These are phyloP conservation scores for Mystacides longicornis DNA, from an alignment of 2,888 invertebrate genomes.

Conservation along the genomic window DNA sequence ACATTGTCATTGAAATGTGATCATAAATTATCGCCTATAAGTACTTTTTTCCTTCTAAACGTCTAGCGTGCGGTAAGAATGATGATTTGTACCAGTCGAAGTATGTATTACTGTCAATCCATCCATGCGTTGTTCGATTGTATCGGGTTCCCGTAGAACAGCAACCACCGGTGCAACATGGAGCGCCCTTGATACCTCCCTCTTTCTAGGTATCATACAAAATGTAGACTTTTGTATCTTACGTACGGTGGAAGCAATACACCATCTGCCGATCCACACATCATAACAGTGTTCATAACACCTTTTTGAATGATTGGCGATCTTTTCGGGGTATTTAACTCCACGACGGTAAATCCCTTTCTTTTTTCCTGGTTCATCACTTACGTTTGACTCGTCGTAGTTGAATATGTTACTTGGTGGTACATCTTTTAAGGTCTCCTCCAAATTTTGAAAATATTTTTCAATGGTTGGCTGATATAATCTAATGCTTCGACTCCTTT, in stretches of 20 bases:
- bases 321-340: slow-evolving; percentile 1
- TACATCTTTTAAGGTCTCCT: neutral
- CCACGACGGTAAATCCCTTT: neutral
- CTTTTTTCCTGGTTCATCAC: neutral
- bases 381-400: neutral
- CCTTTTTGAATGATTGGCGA: neutral
- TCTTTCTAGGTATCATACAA: slow-evolving; percentile 2
- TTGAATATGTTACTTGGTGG: slow-evolving; percentile 1
- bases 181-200: slow-evolving; percentile 5
- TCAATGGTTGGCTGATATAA: neutral
- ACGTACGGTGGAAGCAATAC: slow-evolving; percentile 4
- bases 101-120: slow-evolving; percentile 4
- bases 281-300: neutral
- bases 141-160: slow-evolving; percentile 5
- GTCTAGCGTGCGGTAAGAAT: slow-evolving; percentile 3
- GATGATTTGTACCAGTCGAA: slow-evolving; percentile 4
- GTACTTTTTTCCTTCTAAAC: slow-evolving; percentile 6
- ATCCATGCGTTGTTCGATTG: slow-evolving; percentile 4
- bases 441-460: neutral
- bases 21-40: slow-evolving; percentile 5
- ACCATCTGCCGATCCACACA: neutral
- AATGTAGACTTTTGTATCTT: neutral
- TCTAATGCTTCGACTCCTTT: too few relatives aligned
- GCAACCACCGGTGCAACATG: slow-evolving; percentile 5
- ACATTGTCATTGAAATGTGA: slow-evolving; percentile 6